Percentiles rank a stretch among this genome's conserved stretches.
Conservation (phyloP, 1,140 invertebrate species). For the Campoletis sonorensis region DNA sequence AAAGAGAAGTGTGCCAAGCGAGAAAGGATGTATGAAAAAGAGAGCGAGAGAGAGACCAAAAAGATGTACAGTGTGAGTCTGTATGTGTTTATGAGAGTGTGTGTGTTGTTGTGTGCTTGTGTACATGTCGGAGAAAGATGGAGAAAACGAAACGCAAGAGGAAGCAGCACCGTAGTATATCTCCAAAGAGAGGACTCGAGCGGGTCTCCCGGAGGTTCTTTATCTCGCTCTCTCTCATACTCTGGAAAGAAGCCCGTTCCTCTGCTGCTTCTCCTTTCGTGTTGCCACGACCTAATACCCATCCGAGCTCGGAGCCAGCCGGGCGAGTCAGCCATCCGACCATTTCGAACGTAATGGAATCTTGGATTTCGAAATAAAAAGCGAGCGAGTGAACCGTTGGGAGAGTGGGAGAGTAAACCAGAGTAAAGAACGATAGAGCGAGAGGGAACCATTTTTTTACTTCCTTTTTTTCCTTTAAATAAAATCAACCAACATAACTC, state of each 20-base stretch:
- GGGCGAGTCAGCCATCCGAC: conserved; percentile 37
- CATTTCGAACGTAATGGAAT: conserved; percentile 43
- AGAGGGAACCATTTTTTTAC: neutral
- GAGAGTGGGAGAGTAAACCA: neutral
- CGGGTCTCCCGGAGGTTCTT: conserved; percentile 42
- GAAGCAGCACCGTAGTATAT: conserved; percentile 32
- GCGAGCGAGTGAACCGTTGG: conserved; percentile 18
- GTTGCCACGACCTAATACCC: conserved; percentile 42
- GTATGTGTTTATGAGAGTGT: neutral
- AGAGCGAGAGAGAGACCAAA: conserved; percentile 12
- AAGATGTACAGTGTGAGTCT: neutral
- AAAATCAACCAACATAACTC: conserved; percentile 17
- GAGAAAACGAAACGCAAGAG: conserved; percentile 24
- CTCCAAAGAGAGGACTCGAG: conserved; percentile 47
- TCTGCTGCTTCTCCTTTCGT: conserved; percentile 35
- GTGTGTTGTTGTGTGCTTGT: conserved; percentile 11
- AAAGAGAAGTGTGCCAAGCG: conserved; percentile 41
- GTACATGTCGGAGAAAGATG: conserved; percentile 30
- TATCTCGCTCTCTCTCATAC: conserved; percentile 2
- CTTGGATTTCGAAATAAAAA: conserved; percentile 39
- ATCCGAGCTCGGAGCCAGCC: conserved; percentile 35
- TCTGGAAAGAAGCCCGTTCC: conserved; percentile 48
- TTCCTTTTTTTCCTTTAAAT: neutral
- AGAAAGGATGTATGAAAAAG: conserved; percentile 14
- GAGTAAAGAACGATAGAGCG: neutral